phyloP scores from a whole-genome alignment of 2,888 invertebrate species.

The Caenorhabditis wallacei region DNA sequence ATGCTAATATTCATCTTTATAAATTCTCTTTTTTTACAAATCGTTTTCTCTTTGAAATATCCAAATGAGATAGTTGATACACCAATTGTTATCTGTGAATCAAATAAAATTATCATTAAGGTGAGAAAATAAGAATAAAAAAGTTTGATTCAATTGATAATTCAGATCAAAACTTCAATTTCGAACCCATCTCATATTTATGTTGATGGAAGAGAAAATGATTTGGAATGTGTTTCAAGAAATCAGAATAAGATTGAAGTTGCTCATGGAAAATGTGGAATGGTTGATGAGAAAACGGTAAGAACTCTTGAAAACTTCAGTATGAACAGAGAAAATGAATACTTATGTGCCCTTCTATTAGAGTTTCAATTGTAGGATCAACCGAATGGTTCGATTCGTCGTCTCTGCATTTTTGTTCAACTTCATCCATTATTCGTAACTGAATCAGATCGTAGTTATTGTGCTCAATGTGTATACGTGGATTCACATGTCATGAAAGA shows the following conservation, averaged over 20 bases:
- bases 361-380: constrained; percentile 25
- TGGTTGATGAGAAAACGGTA: constrained; percentile 80
- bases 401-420: constrained; percentile 81
- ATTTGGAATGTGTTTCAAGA: constrained; percentile 75
- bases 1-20: constrained; percentile 40
- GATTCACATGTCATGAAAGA: constrained; percentile 80
- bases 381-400: constrained; percentile 78
- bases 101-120: constrained; percentile 78
- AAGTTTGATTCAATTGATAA: too few species aligned
- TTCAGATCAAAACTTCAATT: constrained; percentile 79
- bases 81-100: constrained; percentile 81
- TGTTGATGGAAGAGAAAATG: constrained; percentile 79
- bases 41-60: constrained; percentile 58
- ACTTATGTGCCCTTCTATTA: constrained; percentile 3
- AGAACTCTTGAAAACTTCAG: neutral
- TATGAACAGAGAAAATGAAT: too few species aligned
- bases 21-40: constrained; percentile 7
- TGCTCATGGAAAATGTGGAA: constrained; percentile 80
- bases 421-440: constrained; percentile 83
- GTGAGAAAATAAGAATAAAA: too few species aligned
- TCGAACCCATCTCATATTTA: constrained; percentile 82
- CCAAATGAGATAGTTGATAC: constrained; percentile 82
- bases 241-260: constrained; percentile 80
- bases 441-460: constrained; percentile 82
- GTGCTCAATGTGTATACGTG: constrained; percentile 83